Base-by-base conservation (phyloP, 37 sponge, comb jelly and placozoan genomes). In the Dysidea cf. avara region DNA sequence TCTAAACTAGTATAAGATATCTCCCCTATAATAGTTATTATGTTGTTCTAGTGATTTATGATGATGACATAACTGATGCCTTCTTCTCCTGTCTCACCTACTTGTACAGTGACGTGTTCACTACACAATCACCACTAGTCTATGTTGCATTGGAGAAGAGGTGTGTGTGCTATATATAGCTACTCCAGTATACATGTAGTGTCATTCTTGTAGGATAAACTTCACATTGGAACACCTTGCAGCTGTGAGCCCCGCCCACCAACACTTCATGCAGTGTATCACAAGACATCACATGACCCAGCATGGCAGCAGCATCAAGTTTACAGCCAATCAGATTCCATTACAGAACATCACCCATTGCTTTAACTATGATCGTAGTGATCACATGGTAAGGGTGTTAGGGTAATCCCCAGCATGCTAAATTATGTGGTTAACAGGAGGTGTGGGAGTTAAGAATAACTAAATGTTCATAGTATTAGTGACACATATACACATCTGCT, bases 41-140 rank as follows among this genome's bases (percentile, higher is more conserved):
- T n/a, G n/a, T n/a, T n/a, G n/a, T n/a, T n/a, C 9, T 32, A 81
- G 82, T 74, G 48, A 54, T 81, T 12, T 81, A 81, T 74, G 75
- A 74, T 31, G 59, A 81, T 49, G 12, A 33, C 2, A 31, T 81
- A 12, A 81, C 82, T 18, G 74, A 74, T 66, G 68, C 75, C n/a
- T 81, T 81, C 74, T 57, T 81, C 37, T 48, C 31, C 7, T 71
- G 72, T 37, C 68, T 81, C 33, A 66, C 43, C 13, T 13, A 56
- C 3, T 59, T 73, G 16, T 28, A 29, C 33, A 22, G 60, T 26
- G 13, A 38, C 0, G 2, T 81, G 9, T 43, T 43, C 33, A 48
- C 20, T 0, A 51, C 43, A 25, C 24, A 51, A n/a, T 6, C 68
- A 34, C 66, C 66, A 6, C 18, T 24, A 14, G 38, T 81, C 11